Evolutionary conservation across 1,140 invertebrate genomes (phyloP), one percentile per base, ranked within the genome.

Genomic region (Orius insidiosus): DNA sequence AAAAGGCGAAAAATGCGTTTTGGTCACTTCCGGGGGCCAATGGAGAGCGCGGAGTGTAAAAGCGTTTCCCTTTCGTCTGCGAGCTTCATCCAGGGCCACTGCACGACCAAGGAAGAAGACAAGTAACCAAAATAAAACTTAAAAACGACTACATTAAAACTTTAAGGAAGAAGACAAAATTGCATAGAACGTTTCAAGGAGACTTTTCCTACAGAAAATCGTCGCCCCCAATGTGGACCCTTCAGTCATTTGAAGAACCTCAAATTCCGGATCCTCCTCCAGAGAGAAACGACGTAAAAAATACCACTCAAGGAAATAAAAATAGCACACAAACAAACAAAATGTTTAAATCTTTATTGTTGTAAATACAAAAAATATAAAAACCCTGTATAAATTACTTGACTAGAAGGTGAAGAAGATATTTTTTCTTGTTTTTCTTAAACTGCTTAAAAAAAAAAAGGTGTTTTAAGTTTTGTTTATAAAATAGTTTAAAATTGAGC

Each of bases 31-130:
- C 8, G 56, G 65, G 4, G 63, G 63, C 30, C 64, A 64, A 9
- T 80, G 77, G 77, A 62, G 57, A 52, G 64, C 1, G 55, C 63
- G 0, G 48, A 68, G 10, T 80, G 77, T 54, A 56, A 58, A 11
- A 53, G 13, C 57, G 53, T 31, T 60, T 69, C 11, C 65, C 66
- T 4, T 71, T 66, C 45, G 58, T 78, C 9, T 80, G 76, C 50
- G 76, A 79, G 58, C 59, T 78, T 4, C 30, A 44, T 1, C 50
- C 10, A n/a, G 41, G 41, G 6, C 41, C 41, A 3, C 48, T 1
- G 18, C 40, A 18, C 14, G 4, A n/a, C 5, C 2, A 11, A 32
- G 3, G 19, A 2, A 24, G 4, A n/a, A 24, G 31, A 6, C 18
- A 31, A 31, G 41, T 43, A 41, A 41, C 15, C 10, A 18, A 3